phyloP scores from a whole-genome alignment of 2,888 invertebrate genomes.

The Nematopogon swammerdamellus region DNA sequence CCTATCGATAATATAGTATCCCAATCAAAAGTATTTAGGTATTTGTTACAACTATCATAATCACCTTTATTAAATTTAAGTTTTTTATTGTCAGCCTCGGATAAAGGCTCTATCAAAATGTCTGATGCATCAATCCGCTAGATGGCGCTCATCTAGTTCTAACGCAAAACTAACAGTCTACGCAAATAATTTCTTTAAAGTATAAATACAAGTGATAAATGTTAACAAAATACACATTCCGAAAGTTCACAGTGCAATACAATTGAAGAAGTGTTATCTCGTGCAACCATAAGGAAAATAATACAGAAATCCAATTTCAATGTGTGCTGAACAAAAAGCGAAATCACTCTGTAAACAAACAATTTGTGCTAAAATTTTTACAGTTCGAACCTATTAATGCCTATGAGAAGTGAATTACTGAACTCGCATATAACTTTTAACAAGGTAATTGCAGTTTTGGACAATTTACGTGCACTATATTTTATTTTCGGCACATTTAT shows the following conservation, averaged over 20 bases:
- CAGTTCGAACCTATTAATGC: neutral
- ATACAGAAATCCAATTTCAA: neutral
- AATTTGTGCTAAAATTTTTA: neutral
- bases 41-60: no score
- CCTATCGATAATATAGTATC: no score
- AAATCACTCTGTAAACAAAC: neutral
- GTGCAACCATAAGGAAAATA: neutral
- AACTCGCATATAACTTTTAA: no score
- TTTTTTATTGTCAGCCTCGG: no score
- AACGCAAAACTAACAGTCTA: neutral
- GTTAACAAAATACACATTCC: neutral
- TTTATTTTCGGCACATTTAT: no score
- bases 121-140: no score
- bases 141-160: neutral
- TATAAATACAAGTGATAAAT: neutral
- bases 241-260: neutral
- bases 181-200: neutral
- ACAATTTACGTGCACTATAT: no score
- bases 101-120: no score
- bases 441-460: no score
- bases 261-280: neutral
- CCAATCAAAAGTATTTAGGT: no score
- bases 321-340: neutral
- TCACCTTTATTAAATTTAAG: no score
- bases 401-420: neutral